Evolutionary conservation across 2,888 invertebrate species (phyloP).

Genomic region (Rhagonycha lutea): DNA sequence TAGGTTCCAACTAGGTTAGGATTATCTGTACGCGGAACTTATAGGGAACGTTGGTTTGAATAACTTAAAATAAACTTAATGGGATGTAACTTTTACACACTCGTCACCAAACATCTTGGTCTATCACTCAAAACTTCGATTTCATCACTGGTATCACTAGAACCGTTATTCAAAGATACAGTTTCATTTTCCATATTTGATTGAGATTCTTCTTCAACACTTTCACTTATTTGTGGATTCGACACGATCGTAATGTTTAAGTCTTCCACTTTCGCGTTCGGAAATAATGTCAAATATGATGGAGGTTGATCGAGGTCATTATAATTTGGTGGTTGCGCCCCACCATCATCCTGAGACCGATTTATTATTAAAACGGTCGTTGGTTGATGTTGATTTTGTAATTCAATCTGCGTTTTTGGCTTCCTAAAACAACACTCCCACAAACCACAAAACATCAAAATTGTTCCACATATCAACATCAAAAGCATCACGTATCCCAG

Average conservation of each 20-base stretch:
- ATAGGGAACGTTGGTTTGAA: background rate
- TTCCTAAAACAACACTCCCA: conserved; percentile 62
- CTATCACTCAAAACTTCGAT: background rate
- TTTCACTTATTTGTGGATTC: background rate
- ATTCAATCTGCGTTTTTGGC: conserved; percentile 47
- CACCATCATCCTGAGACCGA: conserved; percentile 31
- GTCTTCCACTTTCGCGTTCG: conserved; percentile 42
- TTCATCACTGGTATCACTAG: conserved; percentile 2
- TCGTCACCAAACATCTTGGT: background rate
- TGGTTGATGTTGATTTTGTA: conserved; percentile 37
- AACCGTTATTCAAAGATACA: background rate
- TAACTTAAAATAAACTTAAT: background rate
- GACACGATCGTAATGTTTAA: background rate
- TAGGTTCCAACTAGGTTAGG: background rate
- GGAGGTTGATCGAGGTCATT: conserved; percentile 67
- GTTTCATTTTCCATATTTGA: background rate
- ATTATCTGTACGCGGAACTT: background rate
- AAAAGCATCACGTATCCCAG: conserved; percentile 76
- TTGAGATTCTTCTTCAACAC: background rate
- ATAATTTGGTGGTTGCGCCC: conserved; percentile 63
- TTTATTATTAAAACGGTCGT: conserved; percentile 48
- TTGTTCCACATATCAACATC: conserved; percentile 70
- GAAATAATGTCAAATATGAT: conserved; percentile 69
- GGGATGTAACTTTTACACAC: background rate
- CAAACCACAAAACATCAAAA: conserved; percentile 70